Evolutionary conservation across 2,113 vertebrate species (phyloP).

Genomic region (Nesoenas mayeri): DNA sequence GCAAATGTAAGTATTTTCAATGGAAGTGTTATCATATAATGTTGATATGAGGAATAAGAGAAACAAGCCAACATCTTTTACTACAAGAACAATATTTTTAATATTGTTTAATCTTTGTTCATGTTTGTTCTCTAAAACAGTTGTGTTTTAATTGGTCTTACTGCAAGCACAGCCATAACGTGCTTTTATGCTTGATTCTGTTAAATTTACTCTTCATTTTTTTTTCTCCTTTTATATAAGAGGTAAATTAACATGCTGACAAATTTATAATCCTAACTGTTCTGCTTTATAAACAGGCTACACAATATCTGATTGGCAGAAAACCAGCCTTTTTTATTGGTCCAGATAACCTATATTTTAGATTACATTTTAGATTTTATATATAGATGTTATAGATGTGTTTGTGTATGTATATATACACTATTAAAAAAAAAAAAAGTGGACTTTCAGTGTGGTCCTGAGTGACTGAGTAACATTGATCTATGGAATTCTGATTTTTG

Average conservation of each 20-base stretch:
- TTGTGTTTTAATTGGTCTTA: not conserved
- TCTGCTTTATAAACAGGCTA: not conserved
- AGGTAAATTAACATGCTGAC: not conserved
- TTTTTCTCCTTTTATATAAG: not conserved
- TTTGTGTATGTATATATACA: too few species aligned
- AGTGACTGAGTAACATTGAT: not conserved
- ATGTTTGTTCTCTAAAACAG: not conserved
- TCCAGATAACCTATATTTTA: not conserved
- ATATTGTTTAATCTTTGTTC: not conserved
- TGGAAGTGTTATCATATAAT: not conserved
- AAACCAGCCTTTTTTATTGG: not conserved
- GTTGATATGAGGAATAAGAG: not conserved
- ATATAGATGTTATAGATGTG: rapidly evolving
- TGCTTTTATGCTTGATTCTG: not conserved
- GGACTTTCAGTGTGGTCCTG: not conserved
- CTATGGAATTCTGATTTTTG: not conserved
- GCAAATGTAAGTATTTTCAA: not conserved
- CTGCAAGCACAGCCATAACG: not conserved
- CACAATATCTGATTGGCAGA: not conserved
- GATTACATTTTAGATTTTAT: not conserved
- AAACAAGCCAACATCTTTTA: not conserved
- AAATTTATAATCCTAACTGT: not conserved
- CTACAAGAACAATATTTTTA: not conserved
- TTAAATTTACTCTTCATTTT: not conserved
- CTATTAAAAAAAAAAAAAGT: too few species aligned